Evolutionary conservation across 1,140 invertebrate genomes (phyloP), one percentile per base, ranked within the genome.

Genomic region (Aphaenogaster floridana): DNA sequence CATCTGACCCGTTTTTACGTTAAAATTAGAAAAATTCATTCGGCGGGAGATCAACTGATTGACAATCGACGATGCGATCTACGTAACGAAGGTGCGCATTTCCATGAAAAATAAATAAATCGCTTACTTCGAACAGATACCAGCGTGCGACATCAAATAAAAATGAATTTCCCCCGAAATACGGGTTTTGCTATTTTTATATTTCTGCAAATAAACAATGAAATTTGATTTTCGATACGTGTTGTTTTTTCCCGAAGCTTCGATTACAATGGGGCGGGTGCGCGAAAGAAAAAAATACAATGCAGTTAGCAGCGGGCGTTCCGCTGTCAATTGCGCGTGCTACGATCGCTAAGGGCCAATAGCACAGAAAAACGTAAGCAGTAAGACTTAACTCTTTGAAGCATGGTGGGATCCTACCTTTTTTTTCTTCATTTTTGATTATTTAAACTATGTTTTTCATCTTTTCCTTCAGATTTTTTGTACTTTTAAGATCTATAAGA

Each of bases 71-170:
- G 57, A 52, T 45, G 7, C 69, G 50, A 54, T 54, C 42, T 21
- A 7, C 7, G 13, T 68, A 54, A 80, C 63, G 34, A 45, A 52
- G 34, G 6, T 80, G 34, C 48, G 34, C 48, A 28, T 84, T 39
- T 76, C 13, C 57, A 50, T 74, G 45, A 74, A 74, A 84, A 84
- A 61, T 28, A 69, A 81, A 81, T 61, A 84, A 84, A 83, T 83
- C 80, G 80, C 80, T 74, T 74, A 74, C 42, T 74, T 74, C 39
- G 39, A 15, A 59, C 8, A 21, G 66, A 28, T 59, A 57, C 21
- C 21, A 45, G 13, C 42, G 39, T 13, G 63, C 78, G 61, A 61
- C 54, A 48, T 59, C 28, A 61, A 74, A 84, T 61, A 63, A 63
- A 84, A 61, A 84, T 4, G 28, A 84, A 50, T 76, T 84, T 84